Evolutionary conservation across 2,888 invertebrate species (phyloP).

Genomic region (Resseliella maxima): DNA sequence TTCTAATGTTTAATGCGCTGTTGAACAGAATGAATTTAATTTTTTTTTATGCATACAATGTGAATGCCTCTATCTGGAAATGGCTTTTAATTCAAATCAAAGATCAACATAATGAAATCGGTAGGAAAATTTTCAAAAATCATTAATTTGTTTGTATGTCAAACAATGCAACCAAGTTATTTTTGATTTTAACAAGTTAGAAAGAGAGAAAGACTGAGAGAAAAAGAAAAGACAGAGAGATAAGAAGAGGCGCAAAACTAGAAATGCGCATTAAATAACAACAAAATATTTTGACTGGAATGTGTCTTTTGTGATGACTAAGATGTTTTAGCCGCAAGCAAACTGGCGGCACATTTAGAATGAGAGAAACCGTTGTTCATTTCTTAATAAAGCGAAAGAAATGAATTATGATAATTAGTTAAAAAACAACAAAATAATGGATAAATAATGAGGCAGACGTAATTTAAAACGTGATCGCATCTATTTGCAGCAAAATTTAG

Average conservation of each 20-base stretch:
- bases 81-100: background rate
- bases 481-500: background rate
- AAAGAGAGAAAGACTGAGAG: no score
- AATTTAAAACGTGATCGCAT: slow-evolving; percentile 2
- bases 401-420: background rate
- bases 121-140: background rate
- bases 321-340: no score
- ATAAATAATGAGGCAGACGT: background rate
- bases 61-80: background rate
- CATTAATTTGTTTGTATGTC: background rate
- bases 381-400: no score
- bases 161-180: background rate
- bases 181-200: no score
- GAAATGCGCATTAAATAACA: background rate
- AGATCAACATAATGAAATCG: background rate
- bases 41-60: no score
- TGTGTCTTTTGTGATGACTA: background rate
- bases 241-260: background rate
- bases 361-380: no score
- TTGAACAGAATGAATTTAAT: no score
- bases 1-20: no score
- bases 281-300: background rate
- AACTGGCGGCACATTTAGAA: no score
- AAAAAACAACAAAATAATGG: no score
- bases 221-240: no score